Evolutionary conservation across 2,888 invertebrate species (phyloP).

Genomic region (Trichogramma evanescens): DNA sequence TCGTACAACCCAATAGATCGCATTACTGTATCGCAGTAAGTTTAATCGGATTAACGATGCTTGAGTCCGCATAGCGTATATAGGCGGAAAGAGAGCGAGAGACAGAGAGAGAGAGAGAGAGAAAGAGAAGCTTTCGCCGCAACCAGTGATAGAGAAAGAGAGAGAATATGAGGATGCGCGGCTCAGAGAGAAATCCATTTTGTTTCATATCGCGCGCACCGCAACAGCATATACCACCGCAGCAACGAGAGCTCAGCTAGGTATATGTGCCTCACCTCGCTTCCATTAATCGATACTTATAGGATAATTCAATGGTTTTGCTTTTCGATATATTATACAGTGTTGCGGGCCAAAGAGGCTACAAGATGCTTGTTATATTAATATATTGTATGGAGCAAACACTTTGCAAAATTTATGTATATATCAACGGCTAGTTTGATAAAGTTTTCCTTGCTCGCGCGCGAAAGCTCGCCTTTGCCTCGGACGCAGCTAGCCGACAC

Average conservation of each 20-base stretch:
- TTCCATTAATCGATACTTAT: constrained; percentile 13
- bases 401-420: too few species aligned
- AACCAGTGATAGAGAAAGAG: not conserved
- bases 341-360: too few species aligned
- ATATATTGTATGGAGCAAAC: too few species aligned
- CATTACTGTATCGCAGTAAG: constrained; percentile 18
- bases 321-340: not conserved
- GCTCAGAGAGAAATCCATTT: constrained; percentile 11
- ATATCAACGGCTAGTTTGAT: too few species aligned
- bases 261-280: too few species aligned
- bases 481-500: too few species aligned
- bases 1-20: constrained; percentile 16
- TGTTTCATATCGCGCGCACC: not conserved
- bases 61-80: too few species aligned
- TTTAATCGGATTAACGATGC: constrained; percentile 15
- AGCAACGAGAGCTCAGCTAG: not conserved
- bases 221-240: not conserved
- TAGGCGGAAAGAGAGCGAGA: not conserved
- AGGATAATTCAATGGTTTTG: constrained; percentile 3
- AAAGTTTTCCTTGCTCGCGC: too few species aligned
- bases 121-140: not conserved
- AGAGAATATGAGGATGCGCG: not conserved
- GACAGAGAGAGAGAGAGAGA: not conserved
- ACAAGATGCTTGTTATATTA: too few species aligned
- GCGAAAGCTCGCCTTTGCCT: too few species aligned